Base-by-base conservation (phyloP, 64 coral and sea anemone genomes). In the Orbicella faveolata region DNA sequence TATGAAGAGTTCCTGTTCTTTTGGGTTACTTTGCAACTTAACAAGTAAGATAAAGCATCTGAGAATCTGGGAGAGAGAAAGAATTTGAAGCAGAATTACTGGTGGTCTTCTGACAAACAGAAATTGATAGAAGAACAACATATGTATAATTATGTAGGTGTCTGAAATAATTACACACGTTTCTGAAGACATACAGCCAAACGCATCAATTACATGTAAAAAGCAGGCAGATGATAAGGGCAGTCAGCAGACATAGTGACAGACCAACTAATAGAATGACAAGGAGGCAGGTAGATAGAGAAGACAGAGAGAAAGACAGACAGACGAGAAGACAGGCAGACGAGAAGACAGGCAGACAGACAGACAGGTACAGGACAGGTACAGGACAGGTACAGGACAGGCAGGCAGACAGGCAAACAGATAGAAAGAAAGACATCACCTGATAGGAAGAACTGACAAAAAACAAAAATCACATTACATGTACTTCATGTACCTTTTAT, bases 21-120 rank as follows among this genome's bases (percentile, higher is more conserved):
- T n/a, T 21, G 61, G 7, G 4, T 75, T 21, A 79, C 52, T 62
- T 89, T 89, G 8, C 62, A 88, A 72, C 48, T 20, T n/a, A 83
- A 35, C 79, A 94, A 84, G 87, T 89, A 94, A 61, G 55, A 89
- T 21, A 94, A 15, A 14, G 88, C 54, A 85, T 94, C 92, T 14
- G 25, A 84, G 34, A 89, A 94, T 33, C 92, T 94, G 14, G n/a
- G 30, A 3, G 21, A 61, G 36, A 16, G 21, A 62, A 77, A 54
- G 9, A 36, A 30, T 30, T 30, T 30, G 30, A 54, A 1, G 4
- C 7, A 17, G 34, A 80, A 41, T 68, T 55, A n/a, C 19, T 34
- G 9, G 20, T 16, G 63, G n/a, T 23, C 30, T 62, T 35, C 52
- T 0, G 35, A 62, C 14, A 85, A 64, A 21, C 62, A 15, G 20